Evolutionary conservation across 2,113 vertebrate species (phyloP).

Genomic region (Mormyrus lacerda): DNA sequence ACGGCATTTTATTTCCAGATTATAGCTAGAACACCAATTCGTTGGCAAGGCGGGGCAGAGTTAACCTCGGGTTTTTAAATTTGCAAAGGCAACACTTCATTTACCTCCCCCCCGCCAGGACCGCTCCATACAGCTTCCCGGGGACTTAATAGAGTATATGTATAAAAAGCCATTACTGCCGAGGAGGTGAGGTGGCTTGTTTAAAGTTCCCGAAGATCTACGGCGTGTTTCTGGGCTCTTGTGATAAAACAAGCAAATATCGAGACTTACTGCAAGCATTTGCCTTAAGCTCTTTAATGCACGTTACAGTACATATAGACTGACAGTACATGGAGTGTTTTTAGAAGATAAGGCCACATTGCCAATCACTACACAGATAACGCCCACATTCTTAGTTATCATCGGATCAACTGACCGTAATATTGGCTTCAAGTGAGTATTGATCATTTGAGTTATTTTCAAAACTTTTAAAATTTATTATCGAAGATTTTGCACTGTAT

Average conservation of each 20-base stretch:
- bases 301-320: background rate
- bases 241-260: background rate
- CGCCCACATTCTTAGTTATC: conserved; percentile 40
- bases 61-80: background rate
- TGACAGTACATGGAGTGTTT: background rate
- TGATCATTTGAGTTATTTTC: background rate
- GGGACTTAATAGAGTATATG: no score
- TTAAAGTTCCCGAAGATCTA: background rate
- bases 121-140: background rate
- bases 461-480: background rate
- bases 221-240: background rate
- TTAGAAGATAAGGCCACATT: conserved; percentile 52
- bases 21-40: background rate
- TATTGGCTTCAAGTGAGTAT: conserved; percentile 60
- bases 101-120: no score
- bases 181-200: background rate
- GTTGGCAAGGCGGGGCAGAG: background rate
- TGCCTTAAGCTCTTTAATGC: background rate
- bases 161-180: no score
- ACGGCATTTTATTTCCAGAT: background rate
- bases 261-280: background rate
- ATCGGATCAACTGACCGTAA: conserved; percentile 52
- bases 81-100: background rate
- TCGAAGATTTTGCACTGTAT: background rate
- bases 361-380: conserved; percentile 42